These are phyloP conservation scores for Synanthedon formicaeformis DNA, from an alignment of 2,888 invertebrate genomes.

Conservation along the genomic window DNA sequence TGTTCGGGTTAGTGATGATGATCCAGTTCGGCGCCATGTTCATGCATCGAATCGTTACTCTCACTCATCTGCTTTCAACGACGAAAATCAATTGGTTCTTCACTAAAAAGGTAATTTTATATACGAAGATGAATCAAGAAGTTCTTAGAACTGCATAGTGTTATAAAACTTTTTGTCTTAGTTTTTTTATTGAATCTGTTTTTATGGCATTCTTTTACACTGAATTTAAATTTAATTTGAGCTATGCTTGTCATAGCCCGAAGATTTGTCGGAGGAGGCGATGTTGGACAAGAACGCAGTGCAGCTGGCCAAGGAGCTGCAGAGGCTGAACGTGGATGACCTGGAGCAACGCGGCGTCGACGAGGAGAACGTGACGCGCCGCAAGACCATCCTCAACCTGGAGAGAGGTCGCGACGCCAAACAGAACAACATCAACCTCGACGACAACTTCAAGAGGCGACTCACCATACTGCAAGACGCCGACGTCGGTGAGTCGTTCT, in stretches of 20 bases:
- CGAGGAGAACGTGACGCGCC: constrained; percentile 80
- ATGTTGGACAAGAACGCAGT: constrained; percentile 89
- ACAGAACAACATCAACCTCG: constrained; percentile 87
- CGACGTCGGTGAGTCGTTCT: constrained; percentile 48
- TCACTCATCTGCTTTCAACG: constrained; percentile 94
- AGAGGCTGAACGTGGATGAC: constrained; percentile 85
- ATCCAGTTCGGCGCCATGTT: constrained; percentile 97
- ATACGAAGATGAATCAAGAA: too few relatives aligned
- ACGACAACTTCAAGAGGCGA: constrained; percentile 93
- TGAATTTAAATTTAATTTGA: background rate
- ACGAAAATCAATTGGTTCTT: constrained; percentile 87
- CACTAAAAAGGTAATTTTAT: constrained; percentile 75
- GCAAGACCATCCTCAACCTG: constrained; percentile 89
- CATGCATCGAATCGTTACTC: constrained; percentile 95
- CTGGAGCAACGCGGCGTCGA: constrained; percentile 78
- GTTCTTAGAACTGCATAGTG: too few relatives aligned
- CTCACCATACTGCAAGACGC: constrained; percentile 84
- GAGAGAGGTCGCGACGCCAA: constrained; percentile 86
- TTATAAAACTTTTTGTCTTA: too few relatives aligned
- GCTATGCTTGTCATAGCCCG: constrained; percentile 62
- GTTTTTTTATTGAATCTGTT: background rate
- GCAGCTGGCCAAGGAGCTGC: constrained; percentile 89
- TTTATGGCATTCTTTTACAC: background rate
- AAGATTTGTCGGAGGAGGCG: constrained; percentile 86
- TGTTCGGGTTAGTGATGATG: constrained; percentile 93